Evolutionary conservation across 2,113 vertebrate species (phyloP), one percentile per base, ranked within the genome.

Genomic region (Turnix velox): DNA sequence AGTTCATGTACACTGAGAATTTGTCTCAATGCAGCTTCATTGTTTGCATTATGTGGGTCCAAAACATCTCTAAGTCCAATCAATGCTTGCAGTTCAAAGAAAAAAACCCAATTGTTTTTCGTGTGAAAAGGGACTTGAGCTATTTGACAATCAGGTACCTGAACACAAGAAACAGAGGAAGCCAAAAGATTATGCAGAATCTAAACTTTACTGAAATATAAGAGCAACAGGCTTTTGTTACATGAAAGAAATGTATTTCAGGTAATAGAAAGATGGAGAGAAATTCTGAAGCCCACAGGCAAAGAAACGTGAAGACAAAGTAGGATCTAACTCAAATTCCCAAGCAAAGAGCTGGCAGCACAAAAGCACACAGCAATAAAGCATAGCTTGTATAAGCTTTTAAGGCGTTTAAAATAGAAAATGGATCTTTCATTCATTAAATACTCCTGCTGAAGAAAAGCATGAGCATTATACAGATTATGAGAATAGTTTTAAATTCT

Each of bases 281-380:
- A 87, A 93, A 90, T 51, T 13, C 54, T 87, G 74, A 92, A 73
- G 58, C 35, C 51, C 39, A 37, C 49, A 91, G 62, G n/a, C 39
- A 85, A 30, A 79, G 71, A 87, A 82, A 76, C 42, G 7, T 66
- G 52, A 81, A 81, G 71, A 68, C 30, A 91, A 87, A 90, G 51
- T 49, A 93, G 62, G 31, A 85, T 80, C 83, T 91, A 90, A 46
- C 39, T 91, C 67, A 73, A 80, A 72, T 83, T 91, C 39, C 71
- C 46, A 72, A 85, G 75, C 84, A 89, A 71, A 88, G 87, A 85
- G 46, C 63, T 83, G 52, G 54, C 35, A 88, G 88, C 75, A 91
- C 71, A 93, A 83, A 93, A 85, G n/a, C 72, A 75, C 33, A 76
- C 11, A 69, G 82, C 42, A 80, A 54, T 58, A 85, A 82, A 91